Percentiles rank a stretch among this genome's conserved stretches.
Evolutionary conservation across 2,113 vertebrate genomes (phyloP).

Genomic region (Gymnorhina tibicen): DNA sequence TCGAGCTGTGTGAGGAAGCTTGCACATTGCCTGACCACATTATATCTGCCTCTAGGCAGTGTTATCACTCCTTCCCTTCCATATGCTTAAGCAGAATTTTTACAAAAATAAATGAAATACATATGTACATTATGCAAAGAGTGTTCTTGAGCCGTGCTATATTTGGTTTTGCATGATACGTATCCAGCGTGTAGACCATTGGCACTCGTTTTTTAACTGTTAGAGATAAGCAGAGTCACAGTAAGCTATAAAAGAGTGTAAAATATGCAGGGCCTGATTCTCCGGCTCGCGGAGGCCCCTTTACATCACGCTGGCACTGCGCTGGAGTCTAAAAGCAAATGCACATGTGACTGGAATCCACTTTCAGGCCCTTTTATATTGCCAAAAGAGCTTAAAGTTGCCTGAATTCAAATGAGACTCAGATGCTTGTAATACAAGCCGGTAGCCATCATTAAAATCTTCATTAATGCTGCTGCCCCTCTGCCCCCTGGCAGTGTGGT

Average conservation of each 20-base stretch:
- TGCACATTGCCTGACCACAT: slow-evolving; percentile 69
- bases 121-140: slow-evolving; percentile 73
- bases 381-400: slow-evolving; percentile 65
- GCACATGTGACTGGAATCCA: slow-evolving; percentile 64
- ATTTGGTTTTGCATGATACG: slow-evolving; percentile 68
- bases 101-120: slow-evolving; percentile 73
- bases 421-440: slow-evolving; percentile 12
- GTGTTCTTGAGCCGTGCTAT: slow-evolving; percentile 70
- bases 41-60: slow-evolving; percentile 66
- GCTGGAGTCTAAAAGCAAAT: slow-evolving; percentile 52
- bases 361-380: slow-evolving; percentile 62
- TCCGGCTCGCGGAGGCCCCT: slow-evolving; percentile 50
- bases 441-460: slow-evolving; percentile 15
- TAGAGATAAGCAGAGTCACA: slow-evolving; percentile 62
- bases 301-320: slow-evolving; percentile 55
- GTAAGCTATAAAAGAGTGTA: slow-evolving; percentile 61
- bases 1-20: slow-evolving; percentile 65
- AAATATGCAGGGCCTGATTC: slow-evolving; percentile 62
- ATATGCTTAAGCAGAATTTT: slow-evolving; percentile 70
- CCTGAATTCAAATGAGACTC: slow-evolving; percentile 63
- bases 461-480: background rate
- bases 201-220: slow-evolving; percentile 59
- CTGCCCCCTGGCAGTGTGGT: background rate
- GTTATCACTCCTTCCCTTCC: slow-evolving; percentile 71
- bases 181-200: slow-evolving; percentile 68